A percentile compares a stretch with the other conserved stretches of the same genome.
Conservation (phyloP, 1,140 invertebrate genomes). For the Mamestra configurata region DNA sequence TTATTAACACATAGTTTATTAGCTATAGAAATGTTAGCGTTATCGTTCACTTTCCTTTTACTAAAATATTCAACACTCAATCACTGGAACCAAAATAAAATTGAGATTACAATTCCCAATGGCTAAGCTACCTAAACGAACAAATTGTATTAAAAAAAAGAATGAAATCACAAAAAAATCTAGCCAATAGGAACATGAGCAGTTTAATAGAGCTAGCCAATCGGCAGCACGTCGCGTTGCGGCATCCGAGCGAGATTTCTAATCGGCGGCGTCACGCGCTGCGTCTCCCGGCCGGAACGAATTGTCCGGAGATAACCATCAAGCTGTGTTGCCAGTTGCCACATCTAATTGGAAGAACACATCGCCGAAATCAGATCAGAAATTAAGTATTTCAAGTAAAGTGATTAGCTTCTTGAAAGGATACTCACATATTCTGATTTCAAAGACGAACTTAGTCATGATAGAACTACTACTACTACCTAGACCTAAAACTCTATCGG, state of each 20-base stretch:
- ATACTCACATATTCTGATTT: neutral
- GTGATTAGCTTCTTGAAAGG: neutral
- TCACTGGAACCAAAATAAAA: neutral
- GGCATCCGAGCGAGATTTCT: constrained; percentile 80
- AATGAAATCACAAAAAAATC: constrained; percentile 10
- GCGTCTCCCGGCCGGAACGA: constrained; percentile 76
- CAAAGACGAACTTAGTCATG: neutral
- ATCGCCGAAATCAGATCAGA: constrained; percentile 37
- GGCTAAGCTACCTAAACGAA: neutral
- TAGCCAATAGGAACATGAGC: constrained; percentile 37
- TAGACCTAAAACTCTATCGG: too few relatives aligned
- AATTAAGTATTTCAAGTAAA: constrained; percentile 6
- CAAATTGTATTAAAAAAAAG: neutral
- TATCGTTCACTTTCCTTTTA: neutral
- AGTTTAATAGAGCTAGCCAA: constrained; percentile 69
- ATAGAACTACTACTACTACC: neutral
- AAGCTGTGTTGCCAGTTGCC: constrained; percentile 48
- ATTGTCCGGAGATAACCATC: constrained; percentile 81
- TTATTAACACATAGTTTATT: neutral
- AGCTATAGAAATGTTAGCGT: neutral
- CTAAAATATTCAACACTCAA: neutral
- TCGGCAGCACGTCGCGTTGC: constrained; percentile 68
- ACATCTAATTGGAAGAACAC: constrained; percentile 50
- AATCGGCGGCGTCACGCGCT: constrained; percentile 80
- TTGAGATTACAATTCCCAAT: neutral